Conservation (phyloP, 2,888 invertebrate genomes). For the Venustoraphidia nigricollis region DNA sequence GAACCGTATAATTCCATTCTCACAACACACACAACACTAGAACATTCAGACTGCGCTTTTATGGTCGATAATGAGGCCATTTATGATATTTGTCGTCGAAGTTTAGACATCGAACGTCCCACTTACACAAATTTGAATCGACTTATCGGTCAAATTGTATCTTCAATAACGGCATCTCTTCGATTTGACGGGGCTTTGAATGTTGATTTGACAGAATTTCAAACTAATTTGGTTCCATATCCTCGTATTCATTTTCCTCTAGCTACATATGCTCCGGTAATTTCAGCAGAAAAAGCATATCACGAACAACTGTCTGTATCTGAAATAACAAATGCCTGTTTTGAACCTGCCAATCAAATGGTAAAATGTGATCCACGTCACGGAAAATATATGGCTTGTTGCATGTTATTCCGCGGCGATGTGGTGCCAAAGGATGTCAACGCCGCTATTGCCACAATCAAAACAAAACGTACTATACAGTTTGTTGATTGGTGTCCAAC, state of each 20-base stretch:
- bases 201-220: slow-evolving; percentile 43
- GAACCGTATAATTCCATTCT: slow-evolving; percentile 48
- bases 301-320: slow-evolving; percentile 38
- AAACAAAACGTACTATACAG: slow-evolving; percentile 33
- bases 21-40: slow-evolving; percentile 41
- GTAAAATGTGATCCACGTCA: slow-evolving; percentile 36
- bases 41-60: slow-evolving; percentile 45
- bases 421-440: slow-evolving; percentile 33
- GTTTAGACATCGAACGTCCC: slow-evolving; percentile 42
- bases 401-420: slow-evolving; percentile 31
- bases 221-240: slow-evolving; percentile 40
- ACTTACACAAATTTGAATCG: slow-evolving; percentile 48
- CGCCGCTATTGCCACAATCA: slow-evolving; percentile 38
- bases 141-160: slow-evolving; percentile 37
- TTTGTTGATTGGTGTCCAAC: slow-evolving; percentile 27
- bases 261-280: slow-evolving; percentile 37
- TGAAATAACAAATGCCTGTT: slow-evolving; percentile 45
- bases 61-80: slow-evolving; percentile 32
- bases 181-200: slow-evolving; percentile 43
- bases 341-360: slow-evolving; percentile 46
- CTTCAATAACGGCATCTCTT: slow-evolving; percentile 40
- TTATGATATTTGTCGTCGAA: slow-evolving; percentile 39
- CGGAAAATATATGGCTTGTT: slow-evolving; percentile 40
- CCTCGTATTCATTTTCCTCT: slow-evolving; percentile 46
- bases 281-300: slow-evolving; percentile 40